Conservation (phyloP, 2,888 invertebrate genomes). For the Adineta ricciae region DNA sequence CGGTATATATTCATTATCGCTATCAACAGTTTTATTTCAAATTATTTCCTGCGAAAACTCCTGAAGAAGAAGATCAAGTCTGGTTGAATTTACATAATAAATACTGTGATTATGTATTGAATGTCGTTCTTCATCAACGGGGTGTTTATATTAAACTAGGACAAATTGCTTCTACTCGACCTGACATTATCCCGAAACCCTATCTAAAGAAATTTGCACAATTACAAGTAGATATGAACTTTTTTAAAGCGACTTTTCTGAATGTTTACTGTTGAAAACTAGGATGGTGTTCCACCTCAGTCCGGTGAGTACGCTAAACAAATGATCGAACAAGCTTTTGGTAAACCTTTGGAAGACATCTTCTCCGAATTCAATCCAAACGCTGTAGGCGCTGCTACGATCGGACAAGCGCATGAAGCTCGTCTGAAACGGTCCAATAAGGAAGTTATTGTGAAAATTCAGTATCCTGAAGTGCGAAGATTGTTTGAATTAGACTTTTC, state of each 20-base stretch:
- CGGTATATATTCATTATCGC: constrained; percentile 6
- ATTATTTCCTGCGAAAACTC: neutral
- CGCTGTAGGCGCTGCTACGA: neutral
- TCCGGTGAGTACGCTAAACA: neutral
- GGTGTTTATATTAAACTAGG: constrained; percentile 21
- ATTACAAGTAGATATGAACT: neutral
- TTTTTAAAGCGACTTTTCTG: neutral
- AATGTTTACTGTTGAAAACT: neutral
- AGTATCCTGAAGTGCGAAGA: constrained; percentile 1
- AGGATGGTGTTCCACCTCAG: neutral
- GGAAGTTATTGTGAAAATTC: neutral
- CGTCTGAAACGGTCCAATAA: neutral
- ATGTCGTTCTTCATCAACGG: neutral
- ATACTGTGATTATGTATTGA: constrained; percentile 12
- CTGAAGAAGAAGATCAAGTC: neutral
- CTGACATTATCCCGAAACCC: constrained; percentile 2
- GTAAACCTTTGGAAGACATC: neutral
- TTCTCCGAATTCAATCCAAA: neutral
- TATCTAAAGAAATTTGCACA: neutral
- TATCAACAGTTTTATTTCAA: constrained; percentile 9
- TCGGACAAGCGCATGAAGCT: constrained; percentile 10
- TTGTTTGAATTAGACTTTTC: neutral
- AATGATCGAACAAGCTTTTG: constrained; percentile 10
- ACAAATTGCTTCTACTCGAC: neutral
- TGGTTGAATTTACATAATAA: neutral